These are phyloP conservation scores for Phenganax marumi DNA, from an alignment of 92 coral and sea anemone genomes.

Conservation along the genomic window DNA sequence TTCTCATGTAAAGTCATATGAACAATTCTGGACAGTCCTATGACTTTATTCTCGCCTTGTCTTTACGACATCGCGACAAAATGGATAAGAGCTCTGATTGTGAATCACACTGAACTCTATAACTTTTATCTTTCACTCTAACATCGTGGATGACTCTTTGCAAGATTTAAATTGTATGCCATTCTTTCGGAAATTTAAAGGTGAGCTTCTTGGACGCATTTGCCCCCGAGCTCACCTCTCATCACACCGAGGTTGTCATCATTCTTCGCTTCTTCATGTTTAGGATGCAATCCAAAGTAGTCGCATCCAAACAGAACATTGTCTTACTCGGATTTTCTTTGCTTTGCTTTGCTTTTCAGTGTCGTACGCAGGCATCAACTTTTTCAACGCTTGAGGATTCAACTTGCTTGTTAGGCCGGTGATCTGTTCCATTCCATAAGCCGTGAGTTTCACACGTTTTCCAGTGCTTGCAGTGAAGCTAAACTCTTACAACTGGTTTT, in stretches of 20 bases:
- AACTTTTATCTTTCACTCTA: background rate
- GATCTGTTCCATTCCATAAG: constrained; percentile 54
- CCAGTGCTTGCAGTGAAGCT: constrained; percentile 29
- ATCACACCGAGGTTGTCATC: constrained; percentile 51
- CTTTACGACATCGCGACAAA: background rate
- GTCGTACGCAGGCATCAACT: constrained; percentile 49
- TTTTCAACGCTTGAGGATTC: constrained; percentile 29
- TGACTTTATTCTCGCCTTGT: background rate
- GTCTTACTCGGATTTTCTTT: constrained; percentile 40
- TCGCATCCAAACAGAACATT: constrained; percentile 55
- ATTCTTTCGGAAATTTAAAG: constrained; percentile 37
- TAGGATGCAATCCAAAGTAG: constrained; percentile 50
- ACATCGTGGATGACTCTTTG: constrained; percentile 46
- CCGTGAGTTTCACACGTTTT: constrained; percentile 32
- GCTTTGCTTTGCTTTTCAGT: constrained; percentile 42
- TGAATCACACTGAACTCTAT: background rate
- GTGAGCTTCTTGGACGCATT: constrained; percentile 56
- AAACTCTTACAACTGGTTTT: constrained; percentile 46
- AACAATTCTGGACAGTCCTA: background rate
- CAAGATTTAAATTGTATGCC: constrained; percentile 32
- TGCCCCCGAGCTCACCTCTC: constrained; percentile 48
- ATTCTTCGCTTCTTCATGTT: constrained; percentile 57
- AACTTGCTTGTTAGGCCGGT: constrained; percentile 53
- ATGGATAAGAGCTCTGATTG: background rate
- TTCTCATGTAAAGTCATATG: background rate